Evolutionary conservation across 2,888 invertebrate genomes (phyloP), one percentile per base, ranked within the genome.

Genomic region (Leptinotarsa peninsularis): DNA sequence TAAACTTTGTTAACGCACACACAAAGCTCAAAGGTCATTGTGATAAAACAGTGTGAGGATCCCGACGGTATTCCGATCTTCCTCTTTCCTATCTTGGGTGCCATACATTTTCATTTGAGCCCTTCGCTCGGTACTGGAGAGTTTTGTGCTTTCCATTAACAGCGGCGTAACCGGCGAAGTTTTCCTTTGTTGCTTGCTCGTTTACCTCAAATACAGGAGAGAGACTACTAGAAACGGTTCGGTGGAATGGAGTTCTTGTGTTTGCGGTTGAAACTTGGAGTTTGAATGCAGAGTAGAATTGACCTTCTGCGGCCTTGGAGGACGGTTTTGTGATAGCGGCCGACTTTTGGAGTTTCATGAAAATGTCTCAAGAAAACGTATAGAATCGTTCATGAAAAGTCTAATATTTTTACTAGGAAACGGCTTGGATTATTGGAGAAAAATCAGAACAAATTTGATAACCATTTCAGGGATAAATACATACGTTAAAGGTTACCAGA

Each of bases 61-160:
- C 63, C 43, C 63, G 43, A 63, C 63, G 43, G 63, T 27, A 63
- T 63, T 33, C 7, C 63, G 63, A 43, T 63, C 63, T 63, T 63
- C 33, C 63, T 63, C 33, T 63, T 33, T 63, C 33, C 18, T 43
- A 43, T 63, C 63, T 43, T 43, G 63, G 63, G 63, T 33, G 63
- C 63, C 43, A 63, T 63, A 63, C 63, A 63, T 63, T 63, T 63
- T 27, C 63, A 63, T 63, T 63, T 63, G 63, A 63, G 63, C 17
- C 63, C 63, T 63, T 33, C 63, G 43, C 33, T 33, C 63, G 33
- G 33, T 43, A 33, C 63, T 63, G 33, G 43, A 63, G 43, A 33
- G 63, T 63, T 63, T 63, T n/a, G 63, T 43, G 63, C 3, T 33
- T 10, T 13, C 63, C n/a, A 63, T 63, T 63, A 63, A 13, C 63